Evolutionary conservation across 2,888 invertebrate genomes (phyloP).

Genomic region (Geophilus truncorum): DNA sequence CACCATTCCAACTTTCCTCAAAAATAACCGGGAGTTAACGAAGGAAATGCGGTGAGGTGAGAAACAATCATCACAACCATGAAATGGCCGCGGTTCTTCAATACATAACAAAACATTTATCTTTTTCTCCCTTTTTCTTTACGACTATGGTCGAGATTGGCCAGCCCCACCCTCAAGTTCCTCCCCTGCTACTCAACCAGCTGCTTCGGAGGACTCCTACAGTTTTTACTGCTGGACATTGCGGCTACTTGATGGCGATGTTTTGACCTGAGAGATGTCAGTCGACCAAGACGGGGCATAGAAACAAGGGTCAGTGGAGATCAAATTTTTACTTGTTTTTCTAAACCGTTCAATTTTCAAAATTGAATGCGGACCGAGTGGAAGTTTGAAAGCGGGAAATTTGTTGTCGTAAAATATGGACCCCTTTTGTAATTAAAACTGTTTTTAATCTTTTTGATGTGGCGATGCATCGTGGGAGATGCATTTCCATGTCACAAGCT

Average conservation of each 20-base stretch:
- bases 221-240: conserved; percentile 12
- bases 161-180: not conserved
- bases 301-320: conserved; percentile 24
- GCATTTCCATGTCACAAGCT: conserved; percentile 12
- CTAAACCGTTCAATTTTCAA: not conserved
- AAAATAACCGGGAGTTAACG: too few species aligned
- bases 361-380: not conserved
- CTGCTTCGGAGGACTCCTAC: conserved; percentile 12
- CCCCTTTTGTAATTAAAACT: not conserved
- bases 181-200: not conserved
- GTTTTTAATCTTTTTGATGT: not conserved
- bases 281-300: conserved; percentile 1
- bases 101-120: conserved; percentile 3
- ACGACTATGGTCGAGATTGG: not conserved
- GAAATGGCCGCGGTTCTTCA: not conserved
- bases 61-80: not conserved
- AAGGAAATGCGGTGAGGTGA: too few species aligned
- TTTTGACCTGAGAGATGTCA: conserved; percentile 11
- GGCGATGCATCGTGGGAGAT: conserved; percentile 1
- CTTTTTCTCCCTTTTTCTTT: not conserved
- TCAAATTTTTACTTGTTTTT: conserved; percentile 2
- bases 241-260: conserved; percentile 18
- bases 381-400: too few species aligned
- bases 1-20: too few species aligned
- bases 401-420: too few species aligned